Evolutionary conservation across 2,113 vertebrate species (phyloP), one percentile per base, ranked within the genome.

Genomic region (Callospermophilus lateralis): DNA sequence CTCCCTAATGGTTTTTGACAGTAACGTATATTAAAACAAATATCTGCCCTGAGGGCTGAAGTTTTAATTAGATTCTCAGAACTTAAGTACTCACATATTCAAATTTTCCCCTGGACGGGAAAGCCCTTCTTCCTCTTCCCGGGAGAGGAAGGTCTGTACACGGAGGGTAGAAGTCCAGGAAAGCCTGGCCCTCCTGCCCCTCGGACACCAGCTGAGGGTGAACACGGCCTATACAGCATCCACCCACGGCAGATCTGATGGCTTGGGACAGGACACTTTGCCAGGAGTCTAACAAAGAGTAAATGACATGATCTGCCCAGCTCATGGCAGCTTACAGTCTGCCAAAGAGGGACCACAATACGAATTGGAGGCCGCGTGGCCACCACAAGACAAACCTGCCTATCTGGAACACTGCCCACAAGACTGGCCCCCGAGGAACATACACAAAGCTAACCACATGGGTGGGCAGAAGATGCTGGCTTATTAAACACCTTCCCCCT

Each of bases 11-110:
- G 61, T 8, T 92, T 39, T 68, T 92, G 96, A 97, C 84, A 97
- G 72, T 48, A 80, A 81, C 92, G 70, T 39, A 84, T 63, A 96
- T 84, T 92, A 96, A 96, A 97, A 92, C 67, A 97, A 96, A 42
- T 79, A 86, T 51, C 51, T 63, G 74, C 61, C 81, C 74, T 74
- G 34, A 32, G 37, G 77, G 37, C 42, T 79, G 24, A 84, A 2
- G 34, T 34, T 34, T 90, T 90, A 91, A 97, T 92, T 89, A 91
- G 63, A 93, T 34, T 68, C 89, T 89, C 68, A 70, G 55, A 89
- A 86, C 34, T 42, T 58, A 90, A 39, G 39, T 9, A 89, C 58
- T 70, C 45, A 95, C 70, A 86, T 28, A 53, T 53, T 94, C 70
- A 73, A 61, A 78, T 74, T 61, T 70, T 1, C 58, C 19, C 67